Conservation (phyloP, 2,113 vertebrate species). For the Blennius ocellaris region DNA sequence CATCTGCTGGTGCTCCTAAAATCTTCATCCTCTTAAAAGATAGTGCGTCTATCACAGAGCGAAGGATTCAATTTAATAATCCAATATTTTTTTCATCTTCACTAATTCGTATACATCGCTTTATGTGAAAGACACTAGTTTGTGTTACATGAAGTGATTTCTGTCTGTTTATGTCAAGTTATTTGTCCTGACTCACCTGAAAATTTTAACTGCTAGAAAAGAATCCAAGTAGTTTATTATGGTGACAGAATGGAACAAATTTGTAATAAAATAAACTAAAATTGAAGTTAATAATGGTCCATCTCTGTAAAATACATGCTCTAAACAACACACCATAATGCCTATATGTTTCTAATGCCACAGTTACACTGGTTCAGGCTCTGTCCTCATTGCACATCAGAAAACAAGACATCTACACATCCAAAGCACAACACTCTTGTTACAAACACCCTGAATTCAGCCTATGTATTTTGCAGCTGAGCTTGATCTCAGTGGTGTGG, state of each 20-base stretch:
- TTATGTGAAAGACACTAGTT: not conserved
- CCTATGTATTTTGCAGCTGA: not conserved
- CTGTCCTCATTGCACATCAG: too few relatives aligned
- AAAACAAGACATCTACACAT: too few relatives aligned
- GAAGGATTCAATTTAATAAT: slow-evolving; percentile 8
- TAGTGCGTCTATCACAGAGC: not conserved
- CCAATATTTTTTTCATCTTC: not conserved
- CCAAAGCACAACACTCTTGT: too few relatives aligned
- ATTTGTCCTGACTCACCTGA: not conserved
- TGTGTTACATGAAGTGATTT: not conserved
- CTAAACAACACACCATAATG: not conserved
- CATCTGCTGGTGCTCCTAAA: slow-evolving; percentile 50
- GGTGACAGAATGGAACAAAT: not conserved
- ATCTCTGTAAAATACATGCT: too few relatives aligned
- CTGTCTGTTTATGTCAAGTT: not conserved
- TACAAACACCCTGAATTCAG: not conserved
- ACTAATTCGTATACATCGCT: slow-evolving; percentile 1
- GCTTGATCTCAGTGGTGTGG: not conserved
- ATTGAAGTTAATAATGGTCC: too few relatives aligned
- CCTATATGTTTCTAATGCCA: not conserved
- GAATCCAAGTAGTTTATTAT: not conserved
- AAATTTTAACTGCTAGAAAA: not conserved
- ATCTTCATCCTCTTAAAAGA: not conserved
- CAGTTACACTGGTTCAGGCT: too few relatives aligned
- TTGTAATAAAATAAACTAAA: not conserved